Conservation (phyloP, 2,888 invertebrate genomes). For the Dynastes grantii region DNA sequence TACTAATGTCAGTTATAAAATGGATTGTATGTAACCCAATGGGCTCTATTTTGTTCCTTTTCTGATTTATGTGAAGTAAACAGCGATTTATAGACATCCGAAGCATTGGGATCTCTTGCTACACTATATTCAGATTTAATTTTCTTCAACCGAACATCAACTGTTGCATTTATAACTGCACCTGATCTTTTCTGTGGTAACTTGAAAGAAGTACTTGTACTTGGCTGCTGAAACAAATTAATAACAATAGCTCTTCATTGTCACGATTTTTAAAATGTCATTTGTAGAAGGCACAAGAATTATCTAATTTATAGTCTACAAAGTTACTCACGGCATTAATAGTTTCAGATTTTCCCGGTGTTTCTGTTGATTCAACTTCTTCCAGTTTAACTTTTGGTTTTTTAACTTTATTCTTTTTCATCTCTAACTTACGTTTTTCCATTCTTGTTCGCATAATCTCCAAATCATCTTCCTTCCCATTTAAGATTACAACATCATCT, state of each 20-base stretch:
- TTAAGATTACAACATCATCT: constrained; percentile 90
- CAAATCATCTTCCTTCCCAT: constrained; percentile 87
- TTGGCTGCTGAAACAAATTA: constrained; percentile 24
- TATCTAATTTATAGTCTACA: no score
- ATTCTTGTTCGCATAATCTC: constrained; percentile 77
- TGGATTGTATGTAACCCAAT: constrained; percentile 99
- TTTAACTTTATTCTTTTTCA: constrained; percentile 80
- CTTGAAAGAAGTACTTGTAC: constrained; percentile 28
- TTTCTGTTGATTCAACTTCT: constrained; percentile 53
- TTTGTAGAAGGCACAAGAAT: no score
- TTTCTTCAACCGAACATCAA: constrained; percentile 82
- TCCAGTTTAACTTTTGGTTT: constrained; percentile 66
- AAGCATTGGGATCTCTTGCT: constrained; percentile 91
- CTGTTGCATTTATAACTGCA: constrained; percentile 50
- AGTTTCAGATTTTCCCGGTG: constrained; percentile 50
- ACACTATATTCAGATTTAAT: constrained; percentile 88
- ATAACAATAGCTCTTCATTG: not conserved
- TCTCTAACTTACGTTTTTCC: constrained; percentile 78
- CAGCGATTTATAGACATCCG: constrained; percentile 94
- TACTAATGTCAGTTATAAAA: constrained; percentile 82
- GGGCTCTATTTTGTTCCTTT: constrained; percentile 88
- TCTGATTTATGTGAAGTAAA: constrained; percentile 94
- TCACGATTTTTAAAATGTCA: no score
- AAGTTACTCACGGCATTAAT: constrained; percentile 6
- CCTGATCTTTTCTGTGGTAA: constrained; percentile 58